Evolutionary conservation across 2,113 vertebrate species (phyloP).

Genomic region (Taurulus bubalis): DNA sequence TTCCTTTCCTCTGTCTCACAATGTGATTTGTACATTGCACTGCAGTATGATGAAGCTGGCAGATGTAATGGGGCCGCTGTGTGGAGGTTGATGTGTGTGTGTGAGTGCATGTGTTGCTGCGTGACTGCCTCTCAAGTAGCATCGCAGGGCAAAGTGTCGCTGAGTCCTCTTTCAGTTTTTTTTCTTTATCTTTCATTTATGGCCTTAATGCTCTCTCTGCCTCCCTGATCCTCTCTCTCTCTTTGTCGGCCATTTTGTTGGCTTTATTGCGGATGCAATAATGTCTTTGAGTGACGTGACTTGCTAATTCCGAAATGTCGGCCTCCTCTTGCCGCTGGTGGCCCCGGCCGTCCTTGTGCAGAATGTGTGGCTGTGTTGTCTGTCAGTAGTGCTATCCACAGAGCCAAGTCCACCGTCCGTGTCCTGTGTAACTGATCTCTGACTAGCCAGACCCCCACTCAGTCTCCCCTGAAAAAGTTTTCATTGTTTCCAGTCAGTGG

Average conservation of each 20-base stretch:
- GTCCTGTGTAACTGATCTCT: slow-evolving; percentile 11
- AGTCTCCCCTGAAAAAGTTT: neutral
- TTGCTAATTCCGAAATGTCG: neutral
- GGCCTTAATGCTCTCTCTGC: neutral
- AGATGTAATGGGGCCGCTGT: slow-evolving; percentile 29
- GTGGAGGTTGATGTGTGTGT: slow-evolving; percentile 10
- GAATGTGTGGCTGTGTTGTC: neutral
- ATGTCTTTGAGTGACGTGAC: slow-evolving; percentile 20
- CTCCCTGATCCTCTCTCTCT: neutral
- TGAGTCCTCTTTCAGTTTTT: slow-evolving; percentile 3
- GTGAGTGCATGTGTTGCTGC: slow-evolving; percentile 7
- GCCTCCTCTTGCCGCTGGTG: neutral
- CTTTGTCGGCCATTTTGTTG: slow-evolving; percentile 41
- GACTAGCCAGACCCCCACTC: neutral
- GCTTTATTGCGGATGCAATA: slow-evolving; percentile 10
- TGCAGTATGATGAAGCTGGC: slow-evolving; percentile 25
- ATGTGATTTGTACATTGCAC: slow-evolving; percentile 39
- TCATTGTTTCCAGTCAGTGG: neutral
- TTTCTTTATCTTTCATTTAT: neutral
- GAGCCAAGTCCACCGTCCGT: neutral
- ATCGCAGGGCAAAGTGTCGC: slow-evolving; percentile 27
- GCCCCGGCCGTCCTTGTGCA: neutral
- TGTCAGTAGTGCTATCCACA: neutral
- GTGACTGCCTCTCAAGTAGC: slow-evolving; percentile 41
- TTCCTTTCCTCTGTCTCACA: slow-evolving; percentile 16